Evolutionary conservation across 1,140 invertebrate species (phyloP).

Genomic region (Bombus superbus): DNA sequence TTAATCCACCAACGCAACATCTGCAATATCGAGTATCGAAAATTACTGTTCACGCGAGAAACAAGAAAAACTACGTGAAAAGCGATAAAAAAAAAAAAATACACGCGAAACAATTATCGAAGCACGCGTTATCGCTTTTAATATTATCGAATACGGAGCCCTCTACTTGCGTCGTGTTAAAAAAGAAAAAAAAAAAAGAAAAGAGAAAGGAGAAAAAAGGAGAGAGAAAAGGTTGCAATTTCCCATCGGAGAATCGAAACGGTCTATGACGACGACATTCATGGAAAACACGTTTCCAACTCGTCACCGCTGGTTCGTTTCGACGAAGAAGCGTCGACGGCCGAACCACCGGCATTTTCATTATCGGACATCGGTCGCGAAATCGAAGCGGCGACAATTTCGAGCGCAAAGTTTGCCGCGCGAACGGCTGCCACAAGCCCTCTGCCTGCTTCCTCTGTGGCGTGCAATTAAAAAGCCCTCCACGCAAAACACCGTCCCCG

Average conservation of each 20-base stretch:
- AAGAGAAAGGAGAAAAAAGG: background rate
- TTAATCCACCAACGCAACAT: no score
- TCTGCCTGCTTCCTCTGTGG: background rate
- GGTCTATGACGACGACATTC: background rate
- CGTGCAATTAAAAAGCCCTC: slow-evolving; percentile 26
- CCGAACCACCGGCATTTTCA: background rate
- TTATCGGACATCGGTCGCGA: slow-evolving; percentile 18
- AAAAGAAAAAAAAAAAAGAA: background rate
- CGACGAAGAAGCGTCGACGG: background rate
- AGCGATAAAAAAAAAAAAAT: no score
- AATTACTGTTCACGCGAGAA: no score
- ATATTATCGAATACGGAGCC: background rate
- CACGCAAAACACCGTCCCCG: background rate
- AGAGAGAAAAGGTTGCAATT: background rate
- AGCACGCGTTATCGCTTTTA: no score
- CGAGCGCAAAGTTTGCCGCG: background rate
- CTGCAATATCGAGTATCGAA: no score
- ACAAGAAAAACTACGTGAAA: no score
- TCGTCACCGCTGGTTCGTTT: background rate
- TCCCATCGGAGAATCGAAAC: background rate
- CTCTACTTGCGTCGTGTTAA: background rate
- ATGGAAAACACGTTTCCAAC: background rate
- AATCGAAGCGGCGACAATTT: slow-evolving; percentile 11
- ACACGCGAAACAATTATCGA: no score
- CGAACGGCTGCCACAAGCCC: background rate